These are phyloP conservation scores for Sycophaga agraensis DNA, from an alignment of 1,140 invertebrate genomes.

Conservation along the genomic window DNA sequence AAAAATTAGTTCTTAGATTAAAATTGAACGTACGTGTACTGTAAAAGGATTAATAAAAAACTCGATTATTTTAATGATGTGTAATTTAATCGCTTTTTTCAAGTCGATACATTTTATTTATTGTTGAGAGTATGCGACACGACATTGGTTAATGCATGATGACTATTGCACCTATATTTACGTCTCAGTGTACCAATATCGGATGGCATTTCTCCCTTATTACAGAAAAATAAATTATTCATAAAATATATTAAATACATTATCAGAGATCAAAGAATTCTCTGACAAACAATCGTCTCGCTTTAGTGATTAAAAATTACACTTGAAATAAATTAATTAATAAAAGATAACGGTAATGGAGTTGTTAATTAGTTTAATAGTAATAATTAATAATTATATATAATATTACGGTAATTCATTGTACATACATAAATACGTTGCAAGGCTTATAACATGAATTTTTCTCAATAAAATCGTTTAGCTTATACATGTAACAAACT, in stretches of 20 bases:
- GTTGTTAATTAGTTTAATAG: constrained; percentile 35
- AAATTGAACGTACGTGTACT: too few relatives aligned
- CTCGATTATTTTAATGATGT: constrained; percentile 17
- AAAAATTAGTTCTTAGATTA: too few relatives aligned
- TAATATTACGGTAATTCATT: constrained; percentile 15
- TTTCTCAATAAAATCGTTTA: constrained; percentile 20
- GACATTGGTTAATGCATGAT: constrained; percentile 40
- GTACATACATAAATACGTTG: constrained; percentile 23
- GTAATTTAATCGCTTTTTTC: constrained; percentile 40
- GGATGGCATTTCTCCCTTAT: constrained; percentile 41
- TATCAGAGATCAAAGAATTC: constrained; percentile 37
- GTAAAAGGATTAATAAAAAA: too few relatives aligned
- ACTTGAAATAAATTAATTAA: constrained; percentile 41
- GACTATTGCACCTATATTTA: constrained; percentile 53
- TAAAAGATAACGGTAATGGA: constrained; percentile 32
- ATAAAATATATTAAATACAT: constrained; percentile 31
- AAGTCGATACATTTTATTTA: constrained; percentile 34
- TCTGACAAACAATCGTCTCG: constrained; percentile 29
- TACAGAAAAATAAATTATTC: constrained; percentile 33
- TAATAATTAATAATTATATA: constrained; percentile 25
- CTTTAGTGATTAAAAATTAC: constrained; percentile 30
- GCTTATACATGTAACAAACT: constrained; percentile 13
- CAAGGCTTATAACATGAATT: background rate
- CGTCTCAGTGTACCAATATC: constrained; percentile 49
- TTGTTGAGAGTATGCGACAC: constrained; percentile 40